Conservation (phyloP, 2,797 vertebrate genomes). For the Sebastes vulpes region DNA sequence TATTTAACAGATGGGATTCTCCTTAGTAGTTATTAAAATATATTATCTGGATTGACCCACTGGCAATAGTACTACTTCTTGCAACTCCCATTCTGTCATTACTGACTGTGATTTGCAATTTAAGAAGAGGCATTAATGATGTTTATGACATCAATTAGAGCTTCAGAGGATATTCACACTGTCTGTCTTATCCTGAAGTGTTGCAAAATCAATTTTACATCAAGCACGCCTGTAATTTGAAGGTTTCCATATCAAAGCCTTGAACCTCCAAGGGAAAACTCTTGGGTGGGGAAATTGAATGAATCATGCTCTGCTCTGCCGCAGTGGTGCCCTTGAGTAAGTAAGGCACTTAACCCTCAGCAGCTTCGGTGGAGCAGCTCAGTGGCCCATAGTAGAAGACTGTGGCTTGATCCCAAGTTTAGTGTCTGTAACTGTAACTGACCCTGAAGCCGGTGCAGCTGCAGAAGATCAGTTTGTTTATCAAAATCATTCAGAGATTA, state of each 20-base stretch:
- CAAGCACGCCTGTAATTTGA: constrained; percentile 34
- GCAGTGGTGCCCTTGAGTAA: constrained; percentile 54
- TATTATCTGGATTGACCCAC: neutral
- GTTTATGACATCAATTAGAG: neutral
- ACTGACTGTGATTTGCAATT: neutral
- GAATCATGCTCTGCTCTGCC: constrained; percentile 51
- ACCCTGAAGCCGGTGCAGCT: neutral
- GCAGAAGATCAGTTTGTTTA: constrained; percentile 20
- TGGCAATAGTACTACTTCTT: neutral
- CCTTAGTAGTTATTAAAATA: neutral
- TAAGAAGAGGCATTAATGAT: neutral
- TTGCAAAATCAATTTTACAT: constrained; percentile 43
- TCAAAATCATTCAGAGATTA: constrained; percentile 7
- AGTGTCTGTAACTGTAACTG: constrained; percentile 22
- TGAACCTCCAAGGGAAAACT: constrained; percentile 36
- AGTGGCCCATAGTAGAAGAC: constrained; percentile 30
- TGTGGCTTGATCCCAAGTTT: constrained; percentile 38
- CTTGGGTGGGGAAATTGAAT: constrained; percentile 40
- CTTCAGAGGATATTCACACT: neutral
- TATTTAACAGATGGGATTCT: neutral
- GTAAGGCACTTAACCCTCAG: constrained; percentile 68
- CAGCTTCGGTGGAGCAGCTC: constrained; percentile 38
- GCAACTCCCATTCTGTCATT: neutral
- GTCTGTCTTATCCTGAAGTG: constrained; percentile 13
- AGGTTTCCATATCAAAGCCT: constrained; percentile 49